phyloP scores from a whole-genome alignment of 2,888 invertebrate species.

The Drosophila sordidula region DNA sequence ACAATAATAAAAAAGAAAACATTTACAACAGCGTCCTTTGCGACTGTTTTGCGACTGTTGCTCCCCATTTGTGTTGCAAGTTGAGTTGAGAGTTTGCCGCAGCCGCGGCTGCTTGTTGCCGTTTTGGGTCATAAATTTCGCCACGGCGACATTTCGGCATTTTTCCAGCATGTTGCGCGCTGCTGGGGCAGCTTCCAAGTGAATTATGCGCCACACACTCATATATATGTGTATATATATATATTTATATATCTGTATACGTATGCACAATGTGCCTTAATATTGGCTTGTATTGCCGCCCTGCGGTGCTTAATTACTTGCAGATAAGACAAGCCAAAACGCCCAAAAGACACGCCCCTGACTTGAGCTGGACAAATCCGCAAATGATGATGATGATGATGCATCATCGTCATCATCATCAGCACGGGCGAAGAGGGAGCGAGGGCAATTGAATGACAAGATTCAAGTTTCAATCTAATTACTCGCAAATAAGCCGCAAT shows the following conservation, averaged over 20 bases:
- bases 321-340: slow-evolving; percentile 50
- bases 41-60: slow-evolving; percentile 55
- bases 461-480: slow-evolving; percentile 64
- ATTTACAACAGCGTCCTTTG: slow-evolving; percentile 54
- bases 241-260: background rate
- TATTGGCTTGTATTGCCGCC: slow-evolving; percentile 43
- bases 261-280: slow-evolving; percentile 19
- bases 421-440: background rate
- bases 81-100: slow-evolving; percentile 40
- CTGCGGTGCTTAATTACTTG: slow-evolving; percentile 62
- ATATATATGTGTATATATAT: background rate
- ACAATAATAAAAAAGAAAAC: slow-evolving; percentile 28
- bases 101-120: slow-evolving; percentile 43
- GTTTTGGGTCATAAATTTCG: slow-evolving; percentile 78
- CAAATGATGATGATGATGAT: slow-evolving; percentile 44
- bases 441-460: slow-evolving; percentile 22
- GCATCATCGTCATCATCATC: slow-evolving; percentile 11
- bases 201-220: slow-evolving; percentile 36
- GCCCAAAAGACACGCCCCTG: slow-evolving; percentile 39
- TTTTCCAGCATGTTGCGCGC: slow-evolving; percentile 69
- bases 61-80: slow-evolving; percentile 62
- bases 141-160: slow-evolving; percentile 78
- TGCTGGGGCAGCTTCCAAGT: slow-evolving; percentile 39
- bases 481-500: slow-evolving; percentile 67
- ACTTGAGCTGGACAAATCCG: slow-evolving; percentile 47